phyloP scores from a whole-genome alignment of 2,113 vertebrate genomes.

The Platysternon megacephalum region DNA sequence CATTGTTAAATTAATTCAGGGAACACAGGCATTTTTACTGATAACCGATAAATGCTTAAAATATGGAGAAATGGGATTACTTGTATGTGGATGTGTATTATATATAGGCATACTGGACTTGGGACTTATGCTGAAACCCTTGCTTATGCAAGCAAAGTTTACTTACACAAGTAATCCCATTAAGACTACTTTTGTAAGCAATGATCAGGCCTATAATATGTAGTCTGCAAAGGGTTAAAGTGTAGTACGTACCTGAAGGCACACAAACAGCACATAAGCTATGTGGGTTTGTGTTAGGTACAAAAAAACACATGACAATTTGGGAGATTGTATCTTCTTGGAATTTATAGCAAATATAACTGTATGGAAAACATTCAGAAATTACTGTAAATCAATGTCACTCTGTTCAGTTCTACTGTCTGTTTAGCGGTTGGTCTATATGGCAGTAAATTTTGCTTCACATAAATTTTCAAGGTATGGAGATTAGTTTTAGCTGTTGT shows the following conservation, averaged over 20 bases:
- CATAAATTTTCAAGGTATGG: background rate
- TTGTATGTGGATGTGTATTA: background rate
- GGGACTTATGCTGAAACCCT: background rate
- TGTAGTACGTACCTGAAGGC: background rate
- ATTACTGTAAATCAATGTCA: rapidly evolving
- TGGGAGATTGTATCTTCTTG: background rate
- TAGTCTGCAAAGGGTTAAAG: background rate
- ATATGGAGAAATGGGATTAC: background rate
- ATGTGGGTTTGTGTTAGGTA: background rate
- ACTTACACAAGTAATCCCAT: conserved; percentile 30
- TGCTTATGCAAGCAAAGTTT: conserved; percentile 19
- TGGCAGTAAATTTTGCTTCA: background rate
- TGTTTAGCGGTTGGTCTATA: background rate
- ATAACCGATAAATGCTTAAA: background rate
- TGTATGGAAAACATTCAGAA: background rate
- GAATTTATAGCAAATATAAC: background rate
- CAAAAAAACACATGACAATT: background rate
- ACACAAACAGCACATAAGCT: background rate
- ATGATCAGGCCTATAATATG: background rate
- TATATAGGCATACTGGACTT: background rate
- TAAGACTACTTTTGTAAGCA: conserved; percentile 17
- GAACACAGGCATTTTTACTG: background rate
- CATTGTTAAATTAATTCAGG: background rate
- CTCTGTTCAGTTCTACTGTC: background rate
- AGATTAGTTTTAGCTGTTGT: background rate